Base-by-base conservation (phyloP, 2,888 invertebrate species). In the Drosophila lutescens region DNA sequence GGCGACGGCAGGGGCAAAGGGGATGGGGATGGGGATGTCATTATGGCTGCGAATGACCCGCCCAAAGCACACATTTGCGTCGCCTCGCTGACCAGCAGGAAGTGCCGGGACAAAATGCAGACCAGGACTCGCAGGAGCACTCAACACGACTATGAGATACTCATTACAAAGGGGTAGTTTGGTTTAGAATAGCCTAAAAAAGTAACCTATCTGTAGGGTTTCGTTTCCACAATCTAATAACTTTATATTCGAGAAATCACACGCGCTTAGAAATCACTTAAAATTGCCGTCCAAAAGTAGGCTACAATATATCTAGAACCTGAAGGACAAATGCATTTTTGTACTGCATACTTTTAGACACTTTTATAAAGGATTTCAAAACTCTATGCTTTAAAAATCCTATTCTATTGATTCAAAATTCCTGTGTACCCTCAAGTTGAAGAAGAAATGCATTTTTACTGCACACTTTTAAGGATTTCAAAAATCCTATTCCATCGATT, bases 51-150 rank as follows among this genome's bases (percentile, higher is more conserved):
- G 86, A 80, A 80, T 88, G 86, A 80, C 80, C 78, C 88, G 88
- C 88, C 83, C 83, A 83, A 83, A 83, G 83, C 80, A 83, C 84
- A 88, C 89, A 88, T 86, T 88, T 86, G 88, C 79, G 89, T 74
- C 83, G 73, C 74, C 69, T 78, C 75, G 82, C 80, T 83, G 83
- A 78, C 78, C 76, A 72, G 76, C 74, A 83, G 90, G 87, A 91
- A 91, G 83, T 88, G 84, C 86, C 88, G 88, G 84, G 86, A 89
- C 89, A 87, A 90, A 86, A 84, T 88, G 79, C 87, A 79, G 72
- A 53, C 57, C 49, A 56, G 58, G 53, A 68, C 49, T 34, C 23
- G 40, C 1, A 4, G 10, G 4, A 8, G 2, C 7, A 1, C 6
- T 20, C 7, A 49, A 34, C 7, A 17, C 12, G 32, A 49, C 49